Evolutionary conservation across 2,797 vertebrate species (phyloP).

Genomic region (Cynopterus sphinx): DNA sequence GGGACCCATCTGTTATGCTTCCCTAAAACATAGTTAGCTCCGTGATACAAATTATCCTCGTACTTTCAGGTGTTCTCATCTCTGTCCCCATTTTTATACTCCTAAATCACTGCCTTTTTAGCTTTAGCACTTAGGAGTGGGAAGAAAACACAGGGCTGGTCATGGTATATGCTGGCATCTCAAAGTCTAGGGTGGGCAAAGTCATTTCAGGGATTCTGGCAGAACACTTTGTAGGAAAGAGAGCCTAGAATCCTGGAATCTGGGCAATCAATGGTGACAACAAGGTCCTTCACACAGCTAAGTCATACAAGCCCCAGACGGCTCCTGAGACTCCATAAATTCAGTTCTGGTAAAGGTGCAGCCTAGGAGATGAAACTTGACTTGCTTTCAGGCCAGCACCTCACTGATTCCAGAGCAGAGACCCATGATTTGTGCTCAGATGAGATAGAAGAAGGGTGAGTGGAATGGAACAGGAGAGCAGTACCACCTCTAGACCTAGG

Average conservation of each 20-base stretch:
- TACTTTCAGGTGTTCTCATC: neutral
- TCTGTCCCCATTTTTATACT: neutral
- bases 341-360: neutral
- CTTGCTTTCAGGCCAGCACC: neutral
- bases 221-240: neutral
- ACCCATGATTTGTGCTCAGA: neutral
- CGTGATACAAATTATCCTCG: neutral
- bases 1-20: neutral
- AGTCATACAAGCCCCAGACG: neutral
- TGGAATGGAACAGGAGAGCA: neutral
- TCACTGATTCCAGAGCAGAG: neutral
- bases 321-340: neutral
- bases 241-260: neutral
- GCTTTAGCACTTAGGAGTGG: neutral
- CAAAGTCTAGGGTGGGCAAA: neutral
- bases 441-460: neutral
- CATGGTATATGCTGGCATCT: neutral
- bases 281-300: neutral
- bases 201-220: neutral
- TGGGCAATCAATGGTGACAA: neutral
- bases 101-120: neutral
- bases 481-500: neutral
- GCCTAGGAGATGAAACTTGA: neutral
- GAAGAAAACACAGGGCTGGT: neutral
- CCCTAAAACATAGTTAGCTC: neutral